These are phyloP conservation scores for Paraescarpia echinospica DNA, from an alignment of 1,140 invertebrate genomes.

Conservation along the genomic window DNA sequence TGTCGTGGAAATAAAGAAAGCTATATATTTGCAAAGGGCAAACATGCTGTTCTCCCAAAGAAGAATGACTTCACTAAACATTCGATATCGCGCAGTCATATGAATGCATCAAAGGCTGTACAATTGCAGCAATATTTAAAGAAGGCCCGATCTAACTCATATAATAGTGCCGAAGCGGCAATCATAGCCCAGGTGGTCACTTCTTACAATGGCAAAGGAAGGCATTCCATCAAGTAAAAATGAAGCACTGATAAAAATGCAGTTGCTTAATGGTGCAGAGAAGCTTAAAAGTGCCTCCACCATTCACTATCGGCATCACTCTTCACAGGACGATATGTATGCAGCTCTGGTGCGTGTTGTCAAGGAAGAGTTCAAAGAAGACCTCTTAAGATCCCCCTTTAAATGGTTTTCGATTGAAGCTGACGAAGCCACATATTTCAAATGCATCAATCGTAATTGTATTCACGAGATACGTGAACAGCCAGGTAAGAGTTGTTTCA, in stretches of 20 bases:
- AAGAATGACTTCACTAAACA: slow-evolving; percentile 12
- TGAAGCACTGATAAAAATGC: neutral
- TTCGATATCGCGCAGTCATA: neutral
- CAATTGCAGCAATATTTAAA: neutral
- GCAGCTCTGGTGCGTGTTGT: neutral
- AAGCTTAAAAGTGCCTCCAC: slow-evolving; percentile 4
- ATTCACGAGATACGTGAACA: slow-evolving; percentile 17
- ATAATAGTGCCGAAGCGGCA: slow-evolving; percentile 11
- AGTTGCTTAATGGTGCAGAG: slow-evolving; percentile 11
- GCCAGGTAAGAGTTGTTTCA: slow-evolving; percentile 1
- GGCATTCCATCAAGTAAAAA: slow-evolving; percentile 9
- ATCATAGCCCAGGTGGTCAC: slow-evolving; percentile 8
- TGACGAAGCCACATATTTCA: slow-evolving; percentile 15
- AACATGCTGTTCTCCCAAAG: neutral
- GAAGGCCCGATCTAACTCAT: slow-evolving; percentile 6
- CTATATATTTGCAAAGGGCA: slow-evolving; percentile 5
- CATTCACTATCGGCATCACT: neutral
- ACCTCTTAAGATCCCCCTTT: slow-evolving; percentile 8
- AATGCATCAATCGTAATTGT: slow-evolving; percentile 12
- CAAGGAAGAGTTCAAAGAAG: slow-evolving; percentile 14
- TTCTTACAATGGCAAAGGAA: slow-evolving; percentile 15
- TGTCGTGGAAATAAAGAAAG: slow-evolving; percentile 10
- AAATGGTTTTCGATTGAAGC: slow-evolving; percentile 2
- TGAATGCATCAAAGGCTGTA: too few species aligned
- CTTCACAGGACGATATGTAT: neutral